Evolutionary conservation across 2,888 invertebrate genomes (phyloP).

Genomic region (Gymnocheta viridis): DNA sequence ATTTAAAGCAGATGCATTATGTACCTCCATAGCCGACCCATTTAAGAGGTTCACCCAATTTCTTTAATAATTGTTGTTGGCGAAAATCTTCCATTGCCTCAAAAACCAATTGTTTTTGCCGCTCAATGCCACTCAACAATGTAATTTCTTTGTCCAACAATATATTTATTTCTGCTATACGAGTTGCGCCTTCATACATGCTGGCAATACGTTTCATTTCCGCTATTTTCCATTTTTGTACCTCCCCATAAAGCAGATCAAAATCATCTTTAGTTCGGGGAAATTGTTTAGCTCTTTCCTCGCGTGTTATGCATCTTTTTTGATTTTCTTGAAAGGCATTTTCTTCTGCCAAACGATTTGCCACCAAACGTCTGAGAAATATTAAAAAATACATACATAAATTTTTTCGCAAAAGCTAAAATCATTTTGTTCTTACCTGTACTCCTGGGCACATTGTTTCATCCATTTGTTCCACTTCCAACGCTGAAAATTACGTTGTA

Average conservation of each 20-base stretch:
- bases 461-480: conserved; percentile 82
- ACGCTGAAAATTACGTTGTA: conserved; percentile 84
- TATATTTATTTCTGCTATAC: conserved; percentile 87
- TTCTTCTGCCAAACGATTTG: conserved; percentile 77
- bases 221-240: conserved; percentile 80
- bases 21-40: conserved; percentile 90
- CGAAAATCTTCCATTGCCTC: conserved; percentile 85
- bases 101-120: conserved; percentile 85
- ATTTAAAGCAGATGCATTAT: conserved; percentile 67
- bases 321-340: conserved; percentile 76
- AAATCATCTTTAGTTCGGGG: conserved; percentile 89
- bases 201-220: conserved; percentile 86
- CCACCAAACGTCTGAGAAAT: conserved; percentile 82
- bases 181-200: conserved; percentile 86
- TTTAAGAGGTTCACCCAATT: conserved; percentile 87
- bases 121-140: conserved; percentile 85
- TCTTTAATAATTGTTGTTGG: conserved; percentile 85
- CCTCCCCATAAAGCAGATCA: conserved; percentile 86
- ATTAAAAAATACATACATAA: conserved; percentile 10
- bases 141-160: conserved; percentile 88
- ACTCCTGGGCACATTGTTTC: conserved; percentile 83
- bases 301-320: conserved; percentile 82
- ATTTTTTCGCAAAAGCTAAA: neutral
- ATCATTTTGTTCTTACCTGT: conserved; percentile 77
- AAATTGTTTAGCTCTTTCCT: conserved; percentile 86